Evolutionary conservation across 30 jellyfish, hydroid and myxozoan species (phyloP), one percentile per base, ranked within the genome.

Genomic region (Hydra vulgaris): DNA sequence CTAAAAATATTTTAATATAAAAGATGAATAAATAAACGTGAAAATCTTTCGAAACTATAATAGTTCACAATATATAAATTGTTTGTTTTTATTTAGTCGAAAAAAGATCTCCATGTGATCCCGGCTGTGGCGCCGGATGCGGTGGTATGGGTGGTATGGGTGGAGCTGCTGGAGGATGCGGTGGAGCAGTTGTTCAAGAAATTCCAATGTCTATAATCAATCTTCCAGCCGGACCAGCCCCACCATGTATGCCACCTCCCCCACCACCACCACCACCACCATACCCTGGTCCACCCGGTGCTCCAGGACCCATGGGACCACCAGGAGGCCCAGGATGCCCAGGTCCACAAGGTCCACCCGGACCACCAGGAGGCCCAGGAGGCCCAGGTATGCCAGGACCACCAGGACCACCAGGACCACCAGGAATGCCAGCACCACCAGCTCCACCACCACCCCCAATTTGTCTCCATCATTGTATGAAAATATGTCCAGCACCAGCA

Each of bases 341-440:
- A 78, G 97, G 97, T 77, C 95, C 97, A 81, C 88, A 86, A 84
- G 97, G 97, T 81, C 97, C 97, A 25, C 93, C 97, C 71, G 97
- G 97, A 90, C 95, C 96, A 71, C 97, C 97, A 90, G 97, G 97
- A 81, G 89, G 88, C 82, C 97, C 97, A 85, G 97, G 97, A 82
- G 94, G 92, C 77, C 85, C 85, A 85, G 97, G 97, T 81, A 92
- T 92, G 82, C 81, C 92, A 84, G 97, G 97, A 81, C 97, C 97
- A 77, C 88, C 97, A 25, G 97, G 97, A 81, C 95, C 97, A 76
- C 95, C 95, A 66, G 97, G 97, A 17, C 90, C 97, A 77, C 97
- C 97, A 22, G 97, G 97, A 21, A 89, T 88, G 25, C 97, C 97
- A 17, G 97, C 97, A 61, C 95, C 97, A 85, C 93, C 97, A 70